phyloP scores from a whole-genome alignment of 2,888 invertebrate species.

The Xanthia icteritia region DNA sequence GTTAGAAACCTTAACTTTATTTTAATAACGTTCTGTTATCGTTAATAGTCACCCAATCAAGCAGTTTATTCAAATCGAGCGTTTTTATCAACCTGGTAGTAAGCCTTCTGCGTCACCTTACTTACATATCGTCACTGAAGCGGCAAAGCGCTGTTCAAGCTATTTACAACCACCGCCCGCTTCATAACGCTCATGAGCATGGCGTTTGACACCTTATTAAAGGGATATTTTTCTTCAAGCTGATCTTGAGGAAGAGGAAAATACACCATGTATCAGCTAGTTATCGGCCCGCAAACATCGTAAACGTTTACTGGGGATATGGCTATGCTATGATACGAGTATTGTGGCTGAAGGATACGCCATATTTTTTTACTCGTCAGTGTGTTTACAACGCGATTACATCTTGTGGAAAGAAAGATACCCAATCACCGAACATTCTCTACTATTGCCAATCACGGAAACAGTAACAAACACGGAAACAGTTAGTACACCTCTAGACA shows the following conservation, averaged over 20 bases:
- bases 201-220: constrained; percentile 61
- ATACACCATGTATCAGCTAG: constrained; percentile 28
- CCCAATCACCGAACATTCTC: neutral
- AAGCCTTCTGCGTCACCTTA: constrained; percentile 18
- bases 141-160: constrained; percentile 38
- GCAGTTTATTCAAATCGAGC: neutral
- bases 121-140: neutral
- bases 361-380: constrained; percentile 28
- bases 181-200: constrained; percentile 17
- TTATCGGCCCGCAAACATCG: constrained; percentile 31
- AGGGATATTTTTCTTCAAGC: constrained; percentile 47
- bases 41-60: neutral
- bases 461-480: too few relatives aligned
- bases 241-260: constrained; percentile 29
- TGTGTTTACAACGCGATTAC: constrained; percentile 31
- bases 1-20: neutral
- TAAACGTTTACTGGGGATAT: constrained; percentile 38
- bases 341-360: constrained; percentile 19
- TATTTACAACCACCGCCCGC: constrained; percentile 32
- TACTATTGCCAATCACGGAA: neutral
- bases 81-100: neutral
- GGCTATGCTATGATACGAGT: too few relatives aligned
- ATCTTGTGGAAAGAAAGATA: neutral
- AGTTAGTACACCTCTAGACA: neutral
- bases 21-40: neutral